Evolutionary conservation across 2,888 invertebrate genomes (phyloP).

Genomic region (Anthrax anthrax): DNA sequence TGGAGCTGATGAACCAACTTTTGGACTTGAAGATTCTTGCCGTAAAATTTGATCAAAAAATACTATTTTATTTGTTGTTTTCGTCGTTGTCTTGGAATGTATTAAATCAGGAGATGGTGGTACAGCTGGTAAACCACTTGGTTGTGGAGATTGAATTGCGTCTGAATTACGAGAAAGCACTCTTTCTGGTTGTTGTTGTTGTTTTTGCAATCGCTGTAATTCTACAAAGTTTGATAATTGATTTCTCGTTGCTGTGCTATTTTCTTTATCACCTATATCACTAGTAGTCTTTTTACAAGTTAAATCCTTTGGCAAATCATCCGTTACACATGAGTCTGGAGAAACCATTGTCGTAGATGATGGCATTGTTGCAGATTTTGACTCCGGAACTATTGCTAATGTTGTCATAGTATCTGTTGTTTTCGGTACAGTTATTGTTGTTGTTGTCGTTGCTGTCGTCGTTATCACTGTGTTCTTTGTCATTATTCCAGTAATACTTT

Average conservation of each 20-base stretch:
- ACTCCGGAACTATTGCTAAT: slow-evolving; percentile 16
- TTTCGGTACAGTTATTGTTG: slow-evolving; percentile 10
- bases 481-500: too few species aligned
- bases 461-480: too few species aligned
- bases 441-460: slow-evolving; percentile 17
- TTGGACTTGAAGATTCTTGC: slow-evolving; percentile 17
- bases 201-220: too few species aligned
- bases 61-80: slow-evolving; percentile 18
- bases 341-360: slow-evolving; percentile 14
- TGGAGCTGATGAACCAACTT: slow-evolving; percentile 16
- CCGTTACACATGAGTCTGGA: slow-evolving; percentile 23
- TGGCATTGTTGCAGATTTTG: slow-evolving; percentile 18
- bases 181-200: slow-evolving; percentile 33
- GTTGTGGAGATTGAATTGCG: slow-evolving; percentile 57
- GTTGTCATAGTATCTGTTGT: slow-evolving; percentile 3
- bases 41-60: slow-evolving; percentile 16
- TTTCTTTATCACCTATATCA: slow-evolving; percentile 28
- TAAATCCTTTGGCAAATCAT: slow-evolving; percentile 46
- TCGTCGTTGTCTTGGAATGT: slow-evolving; percentile 27
- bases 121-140: slow-evolving; percentile 54
- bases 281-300: slow-evolving; percentile 39
- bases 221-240: slow-evolving; percentile 1
- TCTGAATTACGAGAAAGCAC: slow-evolving; percentile 56
- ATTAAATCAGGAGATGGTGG: slow-evolving; percentile 55
- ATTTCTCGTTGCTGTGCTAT: slow-evolving; percentile 16